Evolutionary conservation across 1,140 invertebrate genomes (phyloP), one percentile per base, ranked within the genome.

Genomic region (Lasaia peninsularis): DNA sequence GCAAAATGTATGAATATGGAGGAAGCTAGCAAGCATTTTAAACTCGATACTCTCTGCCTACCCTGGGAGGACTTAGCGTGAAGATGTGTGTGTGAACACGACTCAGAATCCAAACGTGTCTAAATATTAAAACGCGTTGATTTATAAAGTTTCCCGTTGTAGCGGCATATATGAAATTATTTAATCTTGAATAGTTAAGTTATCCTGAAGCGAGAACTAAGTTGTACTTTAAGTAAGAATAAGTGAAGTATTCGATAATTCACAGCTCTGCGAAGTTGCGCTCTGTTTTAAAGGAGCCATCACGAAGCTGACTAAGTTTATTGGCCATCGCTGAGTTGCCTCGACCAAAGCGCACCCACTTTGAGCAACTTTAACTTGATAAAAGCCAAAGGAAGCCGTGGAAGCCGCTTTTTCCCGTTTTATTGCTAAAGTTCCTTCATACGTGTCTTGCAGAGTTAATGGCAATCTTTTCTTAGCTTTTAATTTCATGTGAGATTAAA

Each of bases 281-380:
- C 53, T 67, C 74, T 73, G 75, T 80, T 78, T 72, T 78, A 71
- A 69, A 62, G 68, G 59, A 63, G 63, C 64, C 70, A 60, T 66
- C 60, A 64, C 61, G 63, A 65, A 63, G 66, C 59, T 63, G 65
- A 73, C 72, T 70, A 77, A 77, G 66, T 80, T 82, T 80, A 79
- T 80, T 77, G 77, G 74, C 78, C 75, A 80, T 68, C 65, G 64
- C 75, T 69, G 75, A 65, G 55, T 60, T 55, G 48, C 32, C 60
- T 50, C 53, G 64, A 24, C 57, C 56, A 52, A 14, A 28, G 68
- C 74, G 70, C 18, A 48, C 73, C n/a, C 72, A 74, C 77, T 86
- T 83, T 80, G 74, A 78, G 65, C 67, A 83, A 81, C 69, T 80
- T 75, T 76, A 80, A 77, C 77, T 82, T 61, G 62, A 67, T 78